Conservation (phyloP, 2,797 vertebrate species). For the Eospalax fontanierii region DNA sequence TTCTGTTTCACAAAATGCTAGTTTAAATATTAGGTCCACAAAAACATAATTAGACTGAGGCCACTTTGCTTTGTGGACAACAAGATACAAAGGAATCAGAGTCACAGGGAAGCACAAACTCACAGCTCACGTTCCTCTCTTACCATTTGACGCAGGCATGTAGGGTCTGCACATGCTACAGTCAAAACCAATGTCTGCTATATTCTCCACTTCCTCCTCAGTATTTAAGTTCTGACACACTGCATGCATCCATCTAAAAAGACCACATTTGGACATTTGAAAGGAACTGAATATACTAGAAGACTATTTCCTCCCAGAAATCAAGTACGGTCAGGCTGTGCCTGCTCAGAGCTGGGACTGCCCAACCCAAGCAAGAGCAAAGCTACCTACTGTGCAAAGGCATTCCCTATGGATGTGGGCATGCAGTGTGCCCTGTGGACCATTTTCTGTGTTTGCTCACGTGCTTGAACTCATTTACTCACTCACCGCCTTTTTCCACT, state of each 20-base stretch:
- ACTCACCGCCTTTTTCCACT: too few relatives aligned
- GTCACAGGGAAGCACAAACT: accelerated
- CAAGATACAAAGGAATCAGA: neutral
- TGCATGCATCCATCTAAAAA: constrained; percentile 98
- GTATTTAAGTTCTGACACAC: constrained; percentile 97
- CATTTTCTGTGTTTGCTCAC: too few relatives aligned
- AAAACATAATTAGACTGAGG: neutral
- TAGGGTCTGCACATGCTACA: constrained; percentile 97
- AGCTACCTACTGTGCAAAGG: too few relatives aligned
- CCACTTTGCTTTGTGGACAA: neutral
- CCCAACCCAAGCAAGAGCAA: too few relatives aligned
- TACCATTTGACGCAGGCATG: constrained; percentile 94
- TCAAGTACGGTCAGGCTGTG: too few relatives aligned
- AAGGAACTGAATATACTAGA: neutral
- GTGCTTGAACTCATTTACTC: too few relatives aligned
- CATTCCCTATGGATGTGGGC: too few relatives aligned
- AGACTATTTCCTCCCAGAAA: neutral
- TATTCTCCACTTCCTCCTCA: constrained; percentile 97
- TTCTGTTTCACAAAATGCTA: neutral
- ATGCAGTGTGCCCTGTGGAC: too few relatives aligned
- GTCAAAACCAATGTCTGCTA: constrained; percentile 96
- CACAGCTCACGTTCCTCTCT: constrained; percentile 53
- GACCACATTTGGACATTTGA: constrained; percentile 3
- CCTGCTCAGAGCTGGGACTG: too few relatives aligned
- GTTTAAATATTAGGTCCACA: neutral